phyloP scores from a whole-genome alignment of 2,113 vertebrate species.

The Melanostigma gelatinosum region DNA sequence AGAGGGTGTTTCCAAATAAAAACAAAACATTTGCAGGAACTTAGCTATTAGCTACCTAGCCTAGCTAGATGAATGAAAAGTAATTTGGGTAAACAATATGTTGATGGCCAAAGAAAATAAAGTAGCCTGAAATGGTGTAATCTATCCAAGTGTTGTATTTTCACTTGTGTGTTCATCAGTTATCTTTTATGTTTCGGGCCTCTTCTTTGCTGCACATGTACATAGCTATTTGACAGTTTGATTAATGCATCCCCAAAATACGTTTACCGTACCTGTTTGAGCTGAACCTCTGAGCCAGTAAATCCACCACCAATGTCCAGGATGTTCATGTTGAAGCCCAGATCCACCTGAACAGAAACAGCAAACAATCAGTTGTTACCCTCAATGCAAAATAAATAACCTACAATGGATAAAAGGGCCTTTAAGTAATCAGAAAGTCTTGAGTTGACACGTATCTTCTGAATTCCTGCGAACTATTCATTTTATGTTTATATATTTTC shows the following conservation, averaged over 20 bases:
- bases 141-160: neutral
- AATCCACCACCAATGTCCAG: constrained; percentile 97
- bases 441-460: neutral
- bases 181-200: neutral
- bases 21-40: neutral
- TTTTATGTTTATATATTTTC: neutral
- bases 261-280: constrained; percentile 87
- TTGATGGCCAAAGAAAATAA: neutral
- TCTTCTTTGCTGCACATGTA: neutral
- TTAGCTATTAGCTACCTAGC: neutral
- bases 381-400: constrained; percentile 56
- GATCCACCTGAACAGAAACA: constrained; percentile 85
- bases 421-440: neutral
- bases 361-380: constrained; percentile 10
- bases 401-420: neutral
- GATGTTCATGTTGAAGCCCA: constrained; percentile 95
- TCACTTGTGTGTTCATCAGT: neutral
- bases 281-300: constrained; percentile 90
- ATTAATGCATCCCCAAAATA: neutral
- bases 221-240: neutral
- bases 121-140: neutral
- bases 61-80: neutral
- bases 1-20: neutral
- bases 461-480: neutral
- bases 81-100: neutral